Percentiles rank a stretch among this genome's conserved stretches.
Conservation (phyloP, 35 echinoderm and acorn worm genomes). For the Anneissia japonica region DNA sequence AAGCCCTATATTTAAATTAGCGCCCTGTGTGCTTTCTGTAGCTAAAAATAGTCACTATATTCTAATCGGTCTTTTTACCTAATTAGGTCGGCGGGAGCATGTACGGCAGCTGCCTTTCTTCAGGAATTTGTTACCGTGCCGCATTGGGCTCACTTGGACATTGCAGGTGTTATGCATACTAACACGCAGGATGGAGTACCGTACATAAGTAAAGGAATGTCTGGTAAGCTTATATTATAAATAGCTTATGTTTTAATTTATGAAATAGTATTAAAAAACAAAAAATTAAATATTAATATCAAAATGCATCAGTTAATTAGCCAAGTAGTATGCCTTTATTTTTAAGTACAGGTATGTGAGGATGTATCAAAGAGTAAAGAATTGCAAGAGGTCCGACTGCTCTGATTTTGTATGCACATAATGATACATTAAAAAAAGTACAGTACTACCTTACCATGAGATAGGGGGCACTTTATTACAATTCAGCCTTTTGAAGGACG, state of each 20-base stretch:
- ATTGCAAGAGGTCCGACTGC: no score
- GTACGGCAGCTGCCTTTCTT: conserved; percentile 90
- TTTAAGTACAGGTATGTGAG: background rate
- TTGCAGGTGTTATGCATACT: conserved; percentile 87
- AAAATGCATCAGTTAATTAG: background rate
- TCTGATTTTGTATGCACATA: no score
- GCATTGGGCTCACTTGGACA: conserved; percentile 86
- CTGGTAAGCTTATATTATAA: conserved; percentile 37
- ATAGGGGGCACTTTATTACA: background rate
- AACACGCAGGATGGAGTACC: conserved; percentile 93
- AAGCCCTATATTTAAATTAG: background rate
- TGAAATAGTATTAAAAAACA: background rate
- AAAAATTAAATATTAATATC: background rate
- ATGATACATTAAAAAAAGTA: no score
- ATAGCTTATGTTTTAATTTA: background rate
- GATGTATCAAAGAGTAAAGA: no score
- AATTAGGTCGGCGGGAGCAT: conserved; percentile 54
- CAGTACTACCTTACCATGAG: no score
- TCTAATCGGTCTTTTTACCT: background rate
- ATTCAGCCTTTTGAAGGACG: background rate
- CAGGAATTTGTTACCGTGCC: conserved; percentile 67
- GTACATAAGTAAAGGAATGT: conserved; percentile 91
- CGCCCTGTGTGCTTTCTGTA: background rate
- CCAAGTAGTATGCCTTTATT: background rate
- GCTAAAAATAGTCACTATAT: background rate